phyloP scores from a whole-genome alignment of 2,797 vertebrate genomes.

The Hozukius guyotensis region DNA sequence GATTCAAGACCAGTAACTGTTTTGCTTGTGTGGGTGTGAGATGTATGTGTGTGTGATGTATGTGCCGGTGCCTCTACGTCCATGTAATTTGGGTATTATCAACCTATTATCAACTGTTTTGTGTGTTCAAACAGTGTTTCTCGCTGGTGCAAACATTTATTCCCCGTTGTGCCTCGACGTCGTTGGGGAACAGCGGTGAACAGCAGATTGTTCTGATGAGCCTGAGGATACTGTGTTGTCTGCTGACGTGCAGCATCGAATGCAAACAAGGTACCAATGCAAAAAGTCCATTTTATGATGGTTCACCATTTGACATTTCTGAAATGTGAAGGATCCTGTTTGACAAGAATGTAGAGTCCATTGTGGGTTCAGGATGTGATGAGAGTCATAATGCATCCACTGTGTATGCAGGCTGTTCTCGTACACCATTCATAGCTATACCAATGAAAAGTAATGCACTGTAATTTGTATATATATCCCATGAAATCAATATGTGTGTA shows the following conservation, averaged over 20 bases:
- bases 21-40: neutral
- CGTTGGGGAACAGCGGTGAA: conserved; percentile 30
- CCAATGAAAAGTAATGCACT: no score
- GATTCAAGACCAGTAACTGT: neutral
- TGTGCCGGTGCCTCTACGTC: neutral
- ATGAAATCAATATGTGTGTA: no score
- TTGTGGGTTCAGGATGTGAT: neutral
- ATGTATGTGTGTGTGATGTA: neutral
- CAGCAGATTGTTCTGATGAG: conserved; percentile 52
- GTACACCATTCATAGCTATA: no score
- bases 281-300: neutral
- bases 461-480: no score
- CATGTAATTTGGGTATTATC: neutral
- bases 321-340: neutral
- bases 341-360: neutral
- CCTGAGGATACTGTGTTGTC: conserved; percentile 26
- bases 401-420: no score
- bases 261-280: conserved; percentile 35
- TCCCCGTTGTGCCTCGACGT: conserved; percentile 10
- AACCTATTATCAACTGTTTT: neutral
- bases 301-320: neutral
- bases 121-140: conserved; percentile 4
- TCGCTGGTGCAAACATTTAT: conserved; percentile 23
- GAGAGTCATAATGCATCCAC: neutral
- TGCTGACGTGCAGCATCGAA: conserved; percentile 1